A percentile compares a stretch with the other conserved stretches of the same genome.
Evolutionary conservation across 2,888 invertebrate species (phyloP).

Genomic region (Meiosimyza platycephala): DNA sequence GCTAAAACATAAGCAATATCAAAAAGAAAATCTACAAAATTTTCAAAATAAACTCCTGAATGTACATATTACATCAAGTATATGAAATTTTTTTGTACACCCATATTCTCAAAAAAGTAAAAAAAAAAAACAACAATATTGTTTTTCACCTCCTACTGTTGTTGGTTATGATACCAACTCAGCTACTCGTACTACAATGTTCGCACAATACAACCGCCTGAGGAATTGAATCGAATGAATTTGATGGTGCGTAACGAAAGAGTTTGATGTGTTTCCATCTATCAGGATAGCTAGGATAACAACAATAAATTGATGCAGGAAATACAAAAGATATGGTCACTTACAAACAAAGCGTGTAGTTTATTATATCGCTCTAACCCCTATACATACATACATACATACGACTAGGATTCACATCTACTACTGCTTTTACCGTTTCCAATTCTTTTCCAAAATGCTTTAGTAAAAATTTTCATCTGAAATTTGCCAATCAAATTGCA

Average conservation of each 20-base stretch:
- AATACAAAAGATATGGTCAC: constrained; percentile 20
- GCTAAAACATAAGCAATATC: too few species aligned
- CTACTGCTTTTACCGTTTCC: neutral
- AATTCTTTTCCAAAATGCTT: neutral
- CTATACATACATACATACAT: constrained; percentile 7
- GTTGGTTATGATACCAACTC: too few species aligned
- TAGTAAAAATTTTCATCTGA: neutral
- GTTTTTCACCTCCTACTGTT: neutral
- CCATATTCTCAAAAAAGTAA: neutral
- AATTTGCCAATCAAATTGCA: neutral
- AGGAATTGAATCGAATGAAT: constrained; percentile 22
- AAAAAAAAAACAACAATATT: neutral
- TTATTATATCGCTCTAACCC: constrained; percentile 29
- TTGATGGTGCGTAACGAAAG: constrained; percentile 32
- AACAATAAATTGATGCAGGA: constrained; percentile 8
- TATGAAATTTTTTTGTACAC: too few species aligned
- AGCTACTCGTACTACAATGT: neutral
- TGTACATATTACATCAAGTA: too few species aligned
- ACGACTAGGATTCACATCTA: neutral
- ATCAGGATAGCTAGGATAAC: constrained; percentile 4
- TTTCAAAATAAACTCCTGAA: too few species aligned
- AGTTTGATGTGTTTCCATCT: constrained; percentile 28
- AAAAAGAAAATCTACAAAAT: too few species aligned
- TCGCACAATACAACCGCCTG: constrained; percentile 6
- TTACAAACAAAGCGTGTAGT: constrained; percentile 18